Percentiles rank a stretch among this genome's conserved stretches.
Evolutionary conservation across 2,797 vertebrate species (phyloP).

Genomic region (Eulemur coronatus): DNA sequence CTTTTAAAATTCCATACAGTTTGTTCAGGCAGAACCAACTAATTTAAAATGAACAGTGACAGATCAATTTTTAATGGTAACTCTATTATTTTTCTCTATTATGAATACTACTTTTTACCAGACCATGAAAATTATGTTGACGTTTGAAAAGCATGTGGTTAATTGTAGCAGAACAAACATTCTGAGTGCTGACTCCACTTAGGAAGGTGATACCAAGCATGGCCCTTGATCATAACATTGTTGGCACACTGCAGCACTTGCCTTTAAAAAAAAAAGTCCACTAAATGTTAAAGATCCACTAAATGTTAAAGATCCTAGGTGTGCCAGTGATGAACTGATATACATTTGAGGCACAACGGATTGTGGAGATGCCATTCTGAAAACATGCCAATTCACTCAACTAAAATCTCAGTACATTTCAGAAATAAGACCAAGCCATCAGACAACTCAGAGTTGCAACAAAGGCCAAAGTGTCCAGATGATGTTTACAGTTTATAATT

Average conservation of each 20-base stretch:
- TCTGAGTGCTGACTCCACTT: background rate
- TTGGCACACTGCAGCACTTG: background rate
- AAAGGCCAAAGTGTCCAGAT: background rate
- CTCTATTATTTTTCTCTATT: slow-evolving; percentile 79
- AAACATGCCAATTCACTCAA: background rate
- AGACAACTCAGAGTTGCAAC: background rate
- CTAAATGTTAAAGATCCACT: slow-evolving; percentile 18
- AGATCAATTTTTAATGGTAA: slow-evolving; percentile 82
- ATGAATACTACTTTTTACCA: slow-evolving; percentile 70
- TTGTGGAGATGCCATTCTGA: background rate
- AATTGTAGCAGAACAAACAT: slow-evolving; percentile 74
- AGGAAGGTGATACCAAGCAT: slow-evolving; percentile 58
- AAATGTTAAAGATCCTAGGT: slow-evolving; percentile 31
- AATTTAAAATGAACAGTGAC: slow-evolving; percentile 80
- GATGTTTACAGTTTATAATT: slow-evolving; percentile 6
- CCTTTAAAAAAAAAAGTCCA: background rate
- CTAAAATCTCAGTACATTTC: background rate
- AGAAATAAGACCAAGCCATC: slow-evolving; percentile 5
- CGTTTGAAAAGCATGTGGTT: slow-evolving; percentile 78
- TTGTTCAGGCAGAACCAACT: slow-evolving; percentile 72
- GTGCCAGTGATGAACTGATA: slow-evolving; percentile 45
- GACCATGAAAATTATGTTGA: slow-evolving; percentile 79
- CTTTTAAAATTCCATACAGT: slow-evolving; percentile 74
- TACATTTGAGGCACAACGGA: background rate
- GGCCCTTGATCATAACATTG: background rate